Percentiles rank a stretch among this genome's conserved stretches.
Evolutionary conservation across 2,797 vertebrate species (phyloP).

Genomic region (Chlorospingus semifuscus): DNA sequence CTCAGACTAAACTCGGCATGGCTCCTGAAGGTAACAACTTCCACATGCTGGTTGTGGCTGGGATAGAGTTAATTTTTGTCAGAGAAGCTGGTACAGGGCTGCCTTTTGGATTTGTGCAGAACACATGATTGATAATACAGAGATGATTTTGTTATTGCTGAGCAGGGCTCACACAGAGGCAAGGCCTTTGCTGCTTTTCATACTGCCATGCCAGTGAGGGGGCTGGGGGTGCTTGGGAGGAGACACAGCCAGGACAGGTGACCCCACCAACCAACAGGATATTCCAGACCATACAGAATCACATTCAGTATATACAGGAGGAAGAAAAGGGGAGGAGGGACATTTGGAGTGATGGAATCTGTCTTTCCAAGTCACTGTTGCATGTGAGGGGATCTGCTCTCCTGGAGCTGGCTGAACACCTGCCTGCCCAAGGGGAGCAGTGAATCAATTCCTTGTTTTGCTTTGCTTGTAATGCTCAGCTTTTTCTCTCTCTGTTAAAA

Average conservation of each 20-base stretch:
- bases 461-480: background rate
- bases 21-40: background rate
- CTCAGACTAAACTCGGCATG: background rate
- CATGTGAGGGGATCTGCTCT: fast-evolving
- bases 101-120: background rate
- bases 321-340: too few relatives aligned
- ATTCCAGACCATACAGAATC: fast-evolving
- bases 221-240: background rate
- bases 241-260: background rate
- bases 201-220: fast-evolving
- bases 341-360: background rate
- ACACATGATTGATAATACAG: background rate
- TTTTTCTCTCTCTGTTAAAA: background rate
- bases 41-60: background rate
- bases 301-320: background rate
- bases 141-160: background rate
- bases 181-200: background rate
- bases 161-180: background rate
- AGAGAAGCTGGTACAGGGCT: fast-evolving
- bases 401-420: background rate
- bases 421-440: background rate
- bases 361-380: background rate
- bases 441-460: background rate
- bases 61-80: background rate
- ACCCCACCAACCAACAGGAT: background rate